phyloP scores from a whole-genome alignment of 1,140 invertebrate genomes.

The Ceratosolen solmsi region DNA sequence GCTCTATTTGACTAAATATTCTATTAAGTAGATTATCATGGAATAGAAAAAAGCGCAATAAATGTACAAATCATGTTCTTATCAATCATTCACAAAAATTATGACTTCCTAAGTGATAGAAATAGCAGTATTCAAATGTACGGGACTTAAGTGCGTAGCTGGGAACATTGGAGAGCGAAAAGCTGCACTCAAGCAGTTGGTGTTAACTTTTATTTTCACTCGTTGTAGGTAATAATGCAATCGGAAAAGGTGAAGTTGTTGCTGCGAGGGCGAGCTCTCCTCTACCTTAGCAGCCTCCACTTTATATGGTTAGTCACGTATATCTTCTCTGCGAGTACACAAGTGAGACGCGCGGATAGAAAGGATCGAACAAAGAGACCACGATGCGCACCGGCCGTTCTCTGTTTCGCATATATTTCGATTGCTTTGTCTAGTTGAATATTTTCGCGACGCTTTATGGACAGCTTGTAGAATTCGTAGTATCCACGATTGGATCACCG shows the following conservation, averaged over 20 bases:
- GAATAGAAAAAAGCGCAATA: too few species aligned
- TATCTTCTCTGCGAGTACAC: background rate
- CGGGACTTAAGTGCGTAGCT: background rate
- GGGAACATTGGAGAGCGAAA: background rate
- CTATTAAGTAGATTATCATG: too few species aligned
- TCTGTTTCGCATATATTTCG: background rate
- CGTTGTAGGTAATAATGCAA: constrained; percentile 27
- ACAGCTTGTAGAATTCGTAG: background rate
- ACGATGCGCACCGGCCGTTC: background rate
- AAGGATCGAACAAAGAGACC: background rate
- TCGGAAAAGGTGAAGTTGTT: constrained; percentile 13
- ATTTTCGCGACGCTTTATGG: background rate
- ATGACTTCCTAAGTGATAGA: background rate
- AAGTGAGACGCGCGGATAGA: background rate
- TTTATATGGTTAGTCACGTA: constrained; percentile 14
- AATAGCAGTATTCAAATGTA: background rate
- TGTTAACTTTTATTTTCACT: constrained; percentile 37
- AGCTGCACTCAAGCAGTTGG: background rate
- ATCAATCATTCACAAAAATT: too few species aligned
- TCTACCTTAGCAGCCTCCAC: background rate
- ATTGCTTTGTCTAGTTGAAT: background rate
- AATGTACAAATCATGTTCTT: too few species aligned
- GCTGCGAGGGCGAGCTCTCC: background rate
- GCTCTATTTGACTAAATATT: too few species aligned
- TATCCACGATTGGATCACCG: background rate